Percentiles rank a stretch among this genome's conserved stretches.
Conservation (phyloP, 2,113 vertebrate species). For the Strix aluco region DNA sequence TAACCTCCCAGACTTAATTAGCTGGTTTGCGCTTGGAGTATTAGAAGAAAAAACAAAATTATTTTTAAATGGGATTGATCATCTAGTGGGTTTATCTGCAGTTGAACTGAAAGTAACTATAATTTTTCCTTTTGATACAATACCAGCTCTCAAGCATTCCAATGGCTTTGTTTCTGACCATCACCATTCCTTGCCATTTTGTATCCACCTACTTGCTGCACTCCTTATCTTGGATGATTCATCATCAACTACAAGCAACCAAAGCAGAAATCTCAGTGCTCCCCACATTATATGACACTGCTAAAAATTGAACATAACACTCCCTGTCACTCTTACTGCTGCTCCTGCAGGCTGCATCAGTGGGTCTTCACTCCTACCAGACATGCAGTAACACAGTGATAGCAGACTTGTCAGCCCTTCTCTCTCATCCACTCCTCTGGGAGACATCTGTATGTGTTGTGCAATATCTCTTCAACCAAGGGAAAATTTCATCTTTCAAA, state of each 20-base stretch:
- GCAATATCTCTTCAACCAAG: background rate
- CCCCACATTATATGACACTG: background rate
- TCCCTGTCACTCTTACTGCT: background rate
- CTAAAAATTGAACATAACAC: background rate
- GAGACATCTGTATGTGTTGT: background rate
- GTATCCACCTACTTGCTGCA: background rate
- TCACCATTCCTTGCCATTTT: background rate
- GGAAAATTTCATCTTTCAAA: background rate
- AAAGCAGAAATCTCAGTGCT: background rate
- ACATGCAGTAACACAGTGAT: background rate
- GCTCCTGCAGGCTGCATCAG: background rate
- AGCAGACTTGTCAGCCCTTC: background rate
- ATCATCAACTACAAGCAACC: background rate
- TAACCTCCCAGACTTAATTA: background rate
- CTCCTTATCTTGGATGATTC: background rate
- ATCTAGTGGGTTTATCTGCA: background rate
- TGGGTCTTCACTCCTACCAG: background rate
- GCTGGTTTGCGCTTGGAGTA: background rate
- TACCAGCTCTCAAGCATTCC: background rate
- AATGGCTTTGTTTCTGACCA: background rate
- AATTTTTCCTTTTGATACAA: conserved; percentile 40
- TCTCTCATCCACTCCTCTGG: background rate
- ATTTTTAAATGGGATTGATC: background rate
- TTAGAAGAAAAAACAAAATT: conserved; percentile 23
- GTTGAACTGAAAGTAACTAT: background rate